Percentiles rank a stretch among this genome's conserved stretches.
Evolutionary conservation across 2,797 vertebrate genomes (phyloP).

Genomic region (Gallirallus australis): DNA sequence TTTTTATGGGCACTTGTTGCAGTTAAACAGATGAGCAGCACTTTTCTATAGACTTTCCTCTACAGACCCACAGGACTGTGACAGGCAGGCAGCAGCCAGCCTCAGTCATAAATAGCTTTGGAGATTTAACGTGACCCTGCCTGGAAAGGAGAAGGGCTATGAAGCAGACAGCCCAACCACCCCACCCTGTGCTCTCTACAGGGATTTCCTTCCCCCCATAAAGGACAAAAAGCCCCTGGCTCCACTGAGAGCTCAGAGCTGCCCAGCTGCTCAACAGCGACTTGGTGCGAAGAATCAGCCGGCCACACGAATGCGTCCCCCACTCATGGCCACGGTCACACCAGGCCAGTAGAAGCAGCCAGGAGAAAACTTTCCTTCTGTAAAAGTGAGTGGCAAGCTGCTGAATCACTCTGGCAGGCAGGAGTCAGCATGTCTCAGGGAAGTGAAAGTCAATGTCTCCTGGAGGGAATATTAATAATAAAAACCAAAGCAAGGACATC

Average conservation of each 20-base stretch:
- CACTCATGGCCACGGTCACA: not conserved
- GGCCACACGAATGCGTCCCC: not conserved
- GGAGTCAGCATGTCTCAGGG: conserved; percentile 48
- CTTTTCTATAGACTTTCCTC: not conserved
- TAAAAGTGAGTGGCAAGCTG: conserved; percentile 53
- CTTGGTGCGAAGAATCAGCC: not conserved
- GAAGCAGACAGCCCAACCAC: not conserved
- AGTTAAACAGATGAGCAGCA: not conserved
- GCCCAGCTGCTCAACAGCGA: not conserved
- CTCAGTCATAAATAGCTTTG: conserved; percentile 10
- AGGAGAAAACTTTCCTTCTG: conserved; percentile 39
- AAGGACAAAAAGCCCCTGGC: not conserved
- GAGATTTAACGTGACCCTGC: not conserved
- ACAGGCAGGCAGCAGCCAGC: not conserved
- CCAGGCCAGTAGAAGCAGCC: not conserved
- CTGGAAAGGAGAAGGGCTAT: not conserved
- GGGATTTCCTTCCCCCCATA: not conserved
- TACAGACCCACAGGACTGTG: not conserved
- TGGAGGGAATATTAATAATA: conserved; percentile 66
- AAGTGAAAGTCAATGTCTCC: conserved; percentile 49
- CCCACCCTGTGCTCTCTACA: not conserved
- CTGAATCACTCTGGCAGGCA: conserved; percentile 64
- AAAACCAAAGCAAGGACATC: conserved; percentile 64
- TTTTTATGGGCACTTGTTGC: not conserved
- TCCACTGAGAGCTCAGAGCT: not conserved